A percentile compares a stretch with the other conserved stretches of the same genome.
Conservation (phyloP, 2,113 vertebrate species). For the Hiodon alosoides region DNA sequence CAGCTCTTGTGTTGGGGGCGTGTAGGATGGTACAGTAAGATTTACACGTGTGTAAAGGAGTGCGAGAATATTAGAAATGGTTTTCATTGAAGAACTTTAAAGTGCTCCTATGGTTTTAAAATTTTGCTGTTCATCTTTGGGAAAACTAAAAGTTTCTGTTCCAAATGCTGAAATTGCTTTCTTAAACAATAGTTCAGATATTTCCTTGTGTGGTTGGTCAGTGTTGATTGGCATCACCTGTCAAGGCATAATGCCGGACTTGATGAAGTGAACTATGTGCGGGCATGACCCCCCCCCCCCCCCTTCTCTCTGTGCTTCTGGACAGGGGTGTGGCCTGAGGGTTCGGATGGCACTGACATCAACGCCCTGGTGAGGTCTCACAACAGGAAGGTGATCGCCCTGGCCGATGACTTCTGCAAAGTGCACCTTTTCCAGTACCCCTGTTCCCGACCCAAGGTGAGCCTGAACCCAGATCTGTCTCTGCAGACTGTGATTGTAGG, state of each 20-base stretch:
- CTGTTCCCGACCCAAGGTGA: constrained; percentile 89
- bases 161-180: not conserved
- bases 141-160: not conserved
- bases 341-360: constrained; percentile 95
- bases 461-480: constrained; percentile 3
- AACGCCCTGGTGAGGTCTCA: constrained; percentile 89
- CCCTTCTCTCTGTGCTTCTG: not conserved
- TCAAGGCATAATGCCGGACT: not conserved
- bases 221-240: not conserved
- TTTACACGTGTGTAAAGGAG: not conserved
- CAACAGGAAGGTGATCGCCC: constrained; percentile 86
- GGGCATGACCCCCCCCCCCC: not conserved
- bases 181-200: not conserved
- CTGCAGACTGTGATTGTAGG: not conserved
- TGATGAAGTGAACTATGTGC: not conserved
- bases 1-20: too few species aligned
- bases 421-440: constrained; percentile 95
- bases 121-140: too few species aligned
- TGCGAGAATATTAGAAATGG: not conserved
- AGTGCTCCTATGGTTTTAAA: not conserved
- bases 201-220: constrained; percentile 1
- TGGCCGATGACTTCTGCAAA: constrained; percentile 97
- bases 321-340: constrained; percentile 94
- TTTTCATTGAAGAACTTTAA: not conserved
- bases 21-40: too few species aligned